These are phyloP conservation scores for Eulemur macaco DNA, from an alignment of 2,113 vertebrate genomes.

Conservation along the genomic window DNA sequence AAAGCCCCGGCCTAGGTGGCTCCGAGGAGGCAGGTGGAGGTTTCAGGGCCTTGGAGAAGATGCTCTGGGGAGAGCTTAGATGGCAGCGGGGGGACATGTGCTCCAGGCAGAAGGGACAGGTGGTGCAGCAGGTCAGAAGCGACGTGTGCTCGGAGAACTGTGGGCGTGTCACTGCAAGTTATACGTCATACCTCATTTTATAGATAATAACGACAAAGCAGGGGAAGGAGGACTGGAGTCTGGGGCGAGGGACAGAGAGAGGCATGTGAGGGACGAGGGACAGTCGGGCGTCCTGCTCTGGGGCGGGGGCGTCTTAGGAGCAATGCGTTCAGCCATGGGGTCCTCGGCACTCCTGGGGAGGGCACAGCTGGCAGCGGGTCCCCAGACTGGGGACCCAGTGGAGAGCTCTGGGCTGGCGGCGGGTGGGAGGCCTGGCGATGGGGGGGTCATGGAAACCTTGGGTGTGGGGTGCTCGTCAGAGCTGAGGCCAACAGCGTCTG, in stretches of 20 bases:
- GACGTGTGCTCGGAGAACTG: rapidly evolving
- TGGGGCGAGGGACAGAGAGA: rapidly evolving
- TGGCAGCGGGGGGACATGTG: rapidly evolving
- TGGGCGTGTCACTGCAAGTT: rapidly evolving
- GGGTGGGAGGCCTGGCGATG: no score
- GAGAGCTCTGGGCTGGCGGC: background rate
- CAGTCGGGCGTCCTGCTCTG: rapidly evolving
- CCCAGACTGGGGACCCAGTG: background rate
- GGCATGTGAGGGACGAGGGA: rapidly evolving
- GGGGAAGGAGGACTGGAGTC: background rate
- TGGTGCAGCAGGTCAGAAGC: background rate
- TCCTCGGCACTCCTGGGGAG: background rate
- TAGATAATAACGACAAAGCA: background rate
- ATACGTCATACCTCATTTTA: rapidly evolving
- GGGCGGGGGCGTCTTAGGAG: background rate
- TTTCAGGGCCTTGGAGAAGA: background rate
- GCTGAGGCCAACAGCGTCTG: rapidly evolving
- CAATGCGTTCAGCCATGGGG: rapidly evolving
- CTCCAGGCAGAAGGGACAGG: background rate
- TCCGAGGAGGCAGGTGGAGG: rapidly evolving
- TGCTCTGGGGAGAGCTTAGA: background rate
- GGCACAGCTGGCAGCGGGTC: background rate
- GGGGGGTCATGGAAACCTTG: background rate
- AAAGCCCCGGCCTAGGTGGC: background rate
- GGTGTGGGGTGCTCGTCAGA: rapidly evolving